Conservation (phyloP, 2,888 invertebrate genomes). For the Melanophora roralis region DNA sequence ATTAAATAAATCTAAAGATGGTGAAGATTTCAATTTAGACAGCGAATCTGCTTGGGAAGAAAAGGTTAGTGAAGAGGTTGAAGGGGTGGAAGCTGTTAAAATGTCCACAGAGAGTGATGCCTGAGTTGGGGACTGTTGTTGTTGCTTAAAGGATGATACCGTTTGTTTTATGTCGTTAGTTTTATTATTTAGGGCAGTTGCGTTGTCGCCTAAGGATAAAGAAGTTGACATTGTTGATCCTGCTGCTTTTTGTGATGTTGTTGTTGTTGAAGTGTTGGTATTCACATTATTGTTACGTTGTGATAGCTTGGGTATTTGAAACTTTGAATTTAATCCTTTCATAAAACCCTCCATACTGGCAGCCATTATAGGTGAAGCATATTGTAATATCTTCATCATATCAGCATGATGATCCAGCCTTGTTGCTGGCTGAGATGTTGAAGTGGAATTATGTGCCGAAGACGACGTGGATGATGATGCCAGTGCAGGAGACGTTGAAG, state of each 20-base stretch:
- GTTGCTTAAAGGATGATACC: neutral
- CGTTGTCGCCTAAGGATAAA: neutral
- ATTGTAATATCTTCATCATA: slow-evolving; percentile 79
- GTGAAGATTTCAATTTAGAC: slow-evolving; percentile 7
- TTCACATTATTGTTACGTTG: slow-evolving; percentile 73
- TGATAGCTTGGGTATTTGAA: slow-evolving; percentile 91
- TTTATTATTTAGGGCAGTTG: slow-evolving; percentile 1
- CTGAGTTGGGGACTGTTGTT: slow-evolving; percentile 27
- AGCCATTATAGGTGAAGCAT: slow-evolving; percentile 80
- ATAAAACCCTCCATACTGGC: slow-evolving; percentile 85
- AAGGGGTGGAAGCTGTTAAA: slow-evolving; percentile 18
- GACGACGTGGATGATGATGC: slow-evolving; percentile 16
- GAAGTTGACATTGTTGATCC: slow-evolving; percentile 14
- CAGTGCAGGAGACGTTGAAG: slow-evolving; percentile 66
- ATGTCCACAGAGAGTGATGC: slow-evolving; percentile 21
- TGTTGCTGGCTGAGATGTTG: slow-evolving; percentile 69
- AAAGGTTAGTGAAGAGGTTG: neutral
- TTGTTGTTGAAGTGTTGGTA: slow-evolving; percentile 16
- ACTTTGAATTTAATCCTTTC: slow-evolving; percentile 87
- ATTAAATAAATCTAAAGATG: slow-evolving; percentile 24
- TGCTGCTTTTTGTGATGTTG: slow-evolving; percentile 6
- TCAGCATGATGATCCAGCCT: slow-evolving; percentile 74
- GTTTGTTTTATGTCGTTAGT: slow-evolving; percentile 10
- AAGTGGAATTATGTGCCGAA: slow-evolving; percentile 45
- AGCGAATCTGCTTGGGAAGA: neutral